Percentiles rank a stretch among this genome's conserved stretches.
Conservation (phyloP, 2,113 vertebrate genomes). For the Charadrius vociferus region DNA sequence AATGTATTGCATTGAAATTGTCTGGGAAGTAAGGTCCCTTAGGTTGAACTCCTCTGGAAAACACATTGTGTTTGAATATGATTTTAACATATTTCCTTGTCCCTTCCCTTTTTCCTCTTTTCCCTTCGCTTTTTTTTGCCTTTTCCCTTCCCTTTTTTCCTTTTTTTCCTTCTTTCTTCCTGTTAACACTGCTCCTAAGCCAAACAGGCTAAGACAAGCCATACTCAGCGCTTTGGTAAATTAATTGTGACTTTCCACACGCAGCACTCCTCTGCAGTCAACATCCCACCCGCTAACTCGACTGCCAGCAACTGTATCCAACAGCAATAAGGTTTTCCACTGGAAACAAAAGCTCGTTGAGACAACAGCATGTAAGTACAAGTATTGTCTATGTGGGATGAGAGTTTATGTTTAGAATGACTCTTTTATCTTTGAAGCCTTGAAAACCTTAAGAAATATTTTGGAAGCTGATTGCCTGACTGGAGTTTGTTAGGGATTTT, state of each 20-base stretch:
- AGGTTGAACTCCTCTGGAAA: background rate
- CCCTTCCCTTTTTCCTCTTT: background rate
- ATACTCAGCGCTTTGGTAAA: background rate
- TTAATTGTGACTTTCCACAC: background rate
- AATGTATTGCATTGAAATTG: background rate
- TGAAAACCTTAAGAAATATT: slow-evolving; percentile 37
- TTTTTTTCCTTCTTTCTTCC: background rate
- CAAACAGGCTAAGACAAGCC: background rate
- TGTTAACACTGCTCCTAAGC: background rate
- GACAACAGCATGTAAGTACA: background rate
- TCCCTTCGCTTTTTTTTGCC: background rate
- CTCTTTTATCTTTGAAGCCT: slow-evolving; percentile 10
- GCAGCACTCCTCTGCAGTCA: background rate
- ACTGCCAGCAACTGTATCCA: background rate
- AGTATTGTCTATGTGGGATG: background rate
- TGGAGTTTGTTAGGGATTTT: background rate
- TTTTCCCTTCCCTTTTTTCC: background rate
- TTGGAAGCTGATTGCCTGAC: background rate
- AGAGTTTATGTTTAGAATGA: background rate
- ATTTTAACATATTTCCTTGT: background rate
- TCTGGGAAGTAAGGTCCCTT: background rate
- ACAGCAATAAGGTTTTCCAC: background rate
- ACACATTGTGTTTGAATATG: background rate
- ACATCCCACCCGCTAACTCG: background rate
- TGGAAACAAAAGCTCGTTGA: background rate